Evolutionary conservation across 92 coral and sea anemone genomes (phyloP), one percentile per base, ranked within the genome.

Genomic region (Plumapathes pennacea): DNA sequence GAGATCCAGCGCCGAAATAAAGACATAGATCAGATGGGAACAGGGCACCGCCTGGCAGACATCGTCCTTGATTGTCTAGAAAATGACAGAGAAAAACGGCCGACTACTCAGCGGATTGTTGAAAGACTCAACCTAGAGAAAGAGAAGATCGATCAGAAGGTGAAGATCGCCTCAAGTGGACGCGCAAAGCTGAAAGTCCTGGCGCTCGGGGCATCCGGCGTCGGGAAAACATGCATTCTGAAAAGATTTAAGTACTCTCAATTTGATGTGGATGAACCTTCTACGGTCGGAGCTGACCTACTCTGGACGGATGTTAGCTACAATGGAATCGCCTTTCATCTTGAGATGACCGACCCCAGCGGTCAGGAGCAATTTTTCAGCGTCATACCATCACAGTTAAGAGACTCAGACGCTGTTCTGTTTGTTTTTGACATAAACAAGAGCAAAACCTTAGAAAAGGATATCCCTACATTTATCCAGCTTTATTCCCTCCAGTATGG

Each of bases 401-500:
- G 84, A 31, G 84, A 78, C 2, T 72, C 84, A 5, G 77, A 77
- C 38, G 84, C 77, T 7, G 84, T 64, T 12, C 69, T 77, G 21
- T 59, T 77, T 27, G 77, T 77, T 18, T 77, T 59, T 53, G 84
- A 77, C 54, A 57, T 77, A 14, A 59, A 48, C n/a, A 57, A 72
- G 19, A 57, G 25, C 10, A 33, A 41, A 62, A 64, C 32, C 5
- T 72, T 77, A 30, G 55, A 12, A 6, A 53, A 28, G 41, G n/a
- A n/a, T n/a, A 60, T 65, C 31, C 62, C 30, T n/a, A 65, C 50
- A 27, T 71, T 56, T 55, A 27, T 60, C 50, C 29, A 14, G 5
- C 60, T 46, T 26, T 45, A 60, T 27, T 56, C 31, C 9, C 22
- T 12, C 34, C 25, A 33, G 29, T 77, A 78, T 28, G 71, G 67